These are phyloP conservation scores for Rhopalosiphum padi DNA, from an alignment of 1,140 invertebrate genomes.

Conservation along the genomic window DNA sequence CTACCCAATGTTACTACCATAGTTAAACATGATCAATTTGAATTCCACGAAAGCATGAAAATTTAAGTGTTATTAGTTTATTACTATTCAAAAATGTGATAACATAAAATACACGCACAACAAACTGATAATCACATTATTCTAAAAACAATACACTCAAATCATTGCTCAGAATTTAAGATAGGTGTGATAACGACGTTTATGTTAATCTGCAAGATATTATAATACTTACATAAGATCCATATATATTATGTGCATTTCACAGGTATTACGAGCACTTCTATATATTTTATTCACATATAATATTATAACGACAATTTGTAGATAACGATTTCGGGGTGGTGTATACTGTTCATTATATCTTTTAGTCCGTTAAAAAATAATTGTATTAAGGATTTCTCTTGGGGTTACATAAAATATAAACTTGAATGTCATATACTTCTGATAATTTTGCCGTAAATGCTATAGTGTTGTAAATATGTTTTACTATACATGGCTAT, in stretches of 20 bases:
- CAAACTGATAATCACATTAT: too few relatives aligned
- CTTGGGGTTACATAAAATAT: not conserved
- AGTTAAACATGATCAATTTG: too few relatives aligned
- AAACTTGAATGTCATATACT: not conserved
- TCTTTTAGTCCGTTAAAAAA: not conserved
- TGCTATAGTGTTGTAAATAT: not conserved
- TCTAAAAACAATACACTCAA: too few relatives aligned
- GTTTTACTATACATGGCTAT: not conserved
- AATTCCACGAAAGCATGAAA: too few relatives aligned
- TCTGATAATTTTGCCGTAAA: not conserved
- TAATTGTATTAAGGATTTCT: not conserved
- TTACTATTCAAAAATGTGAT: too few relatives aligned
- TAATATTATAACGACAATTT: not conserved
- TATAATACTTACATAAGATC: not conserved
- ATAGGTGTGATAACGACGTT: not conserved
- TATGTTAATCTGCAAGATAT: not conserved
- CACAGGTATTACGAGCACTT: not conserved
- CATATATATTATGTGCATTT: not conserved
- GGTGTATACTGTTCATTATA: not conserved
- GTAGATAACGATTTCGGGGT: not conserved
- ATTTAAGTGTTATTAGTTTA: too few relatives aligned
- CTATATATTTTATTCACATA: not conserved
- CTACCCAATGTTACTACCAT: too few relatives aligned
- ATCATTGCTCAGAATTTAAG: not conserved
- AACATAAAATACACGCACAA: too few relatives aligned